Conservation (phyloP, 2,113 vertebrate species). For the Coptodon rendalli region DNA sequence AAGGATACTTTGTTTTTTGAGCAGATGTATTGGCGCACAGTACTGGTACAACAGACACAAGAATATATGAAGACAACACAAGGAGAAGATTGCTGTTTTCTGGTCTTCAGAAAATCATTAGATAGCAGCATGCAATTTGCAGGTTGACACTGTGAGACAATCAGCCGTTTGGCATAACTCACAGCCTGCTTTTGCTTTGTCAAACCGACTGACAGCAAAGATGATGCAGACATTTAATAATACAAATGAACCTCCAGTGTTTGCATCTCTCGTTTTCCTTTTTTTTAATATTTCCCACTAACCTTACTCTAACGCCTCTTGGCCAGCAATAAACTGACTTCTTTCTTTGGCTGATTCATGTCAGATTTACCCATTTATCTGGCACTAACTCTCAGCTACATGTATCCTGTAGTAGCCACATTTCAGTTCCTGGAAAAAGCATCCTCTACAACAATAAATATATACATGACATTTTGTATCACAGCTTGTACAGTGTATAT, state of each 20-base stretch:
- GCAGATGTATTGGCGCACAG: background rate
- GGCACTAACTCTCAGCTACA: background rate
- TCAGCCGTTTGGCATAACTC: background rate
- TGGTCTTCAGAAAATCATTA: background rate
- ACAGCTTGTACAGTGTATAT: background rate
- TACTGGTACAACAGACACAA: background rate
- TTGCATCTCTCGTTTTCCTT: background rate
- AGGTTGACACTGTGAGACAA: background rate
- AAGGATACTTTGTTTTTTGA: background rate
- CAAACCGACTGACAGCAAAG: background rate
- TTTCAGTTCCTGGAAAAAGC: background rate
- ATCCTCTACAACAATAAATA: background rate
- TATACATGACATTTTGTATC: background rate
- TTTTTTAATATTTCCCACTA: background rate
- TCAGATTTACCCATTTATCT: constrained; percentile 11
- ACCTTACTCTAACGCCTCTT: background rate
- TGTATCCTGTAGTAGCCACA: background rate
- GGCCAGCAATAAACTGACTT: background rate
- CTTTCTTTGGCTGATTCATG: background rate
- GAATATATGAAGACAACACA: background rate
- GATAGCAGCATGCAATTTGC: constrained; percentile 29
- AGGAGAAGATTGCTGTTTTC: constrained; percentile 9
- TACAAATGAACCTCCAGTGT: background rate
- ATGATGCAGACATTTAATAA: background rate
- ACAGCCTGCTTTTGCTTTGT: background rate